Evolutionary conservation across 2,113 vertebrate genomes (phyloP).

Genomic region (Chaenocephalus aceratus): DNA sequence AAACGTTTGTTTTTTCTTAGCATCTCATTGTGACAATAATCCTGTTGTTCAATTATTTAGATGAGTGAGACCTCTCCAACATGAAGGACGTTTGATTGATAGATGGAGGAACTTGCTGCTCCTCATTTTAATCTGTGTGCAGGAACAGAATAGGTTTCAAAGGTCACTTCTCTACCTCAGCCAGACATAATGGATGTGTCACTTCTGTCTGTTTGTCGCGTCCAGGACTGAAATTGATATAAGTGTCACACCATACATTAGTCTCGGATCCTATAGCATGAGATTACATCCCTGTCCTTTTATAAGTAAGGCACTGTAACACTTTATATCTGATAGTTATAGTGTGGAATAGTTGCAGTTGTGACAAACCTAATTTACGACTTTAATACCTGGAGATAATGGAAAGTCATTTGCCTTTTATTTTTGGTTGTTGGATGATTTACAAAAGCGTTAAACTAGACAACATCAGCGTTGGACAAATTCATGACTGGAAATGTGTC

Average conservation of each 20-base stretch:
- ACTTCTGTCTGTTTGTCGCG: constrained; percentile 39
- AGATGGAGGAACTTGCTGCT: constrained; percentile 42
- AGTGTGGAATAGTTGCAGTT: background rate
- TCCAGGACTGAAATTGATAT: background rate
- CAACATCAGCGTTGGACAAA: constrained; percentile 2
- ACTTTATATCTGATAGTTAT: constrained; percentile 38
- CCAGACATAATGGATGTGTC: constrained; percentile 67
- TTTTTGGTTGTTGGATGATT: background rate
- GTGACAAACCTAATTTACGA: background rate
- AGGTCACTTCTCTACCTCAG: constrained; percentile 66
- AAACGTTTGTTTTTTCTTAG: background rate
- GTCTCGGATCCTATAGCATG: constrained; percentile 35
- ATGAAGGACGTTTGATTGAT: constrained; percentile 40
- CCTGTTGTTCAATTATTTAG: constrained; percentile 34
- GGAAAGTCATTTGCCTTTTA: constrained; percentile 4
- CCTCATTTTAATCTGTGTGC: constrained; percentile 48
- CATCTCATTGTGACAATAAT: constrained; percentile 28
- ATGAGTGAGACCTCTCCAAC: constrained; percentile 30
- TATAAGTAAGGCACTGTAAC: constrained; percentile 7
- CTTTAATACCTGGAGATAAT: constrained; percentile 16
- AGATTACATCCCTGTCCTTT: constrained; percentile 21
- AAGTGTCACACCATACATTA: constrained; percentile 19
- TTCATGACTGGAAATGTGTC: constrained; percentile 41
- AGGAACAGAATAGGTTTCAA: constrained; percentile 59
- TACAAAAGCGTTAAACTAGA: constrained; percentile 15